Evolutionary conservation across 2,888 invertebrate genomes (phyloP).

Genomic region (Agrochola lychnidis): DNA sequence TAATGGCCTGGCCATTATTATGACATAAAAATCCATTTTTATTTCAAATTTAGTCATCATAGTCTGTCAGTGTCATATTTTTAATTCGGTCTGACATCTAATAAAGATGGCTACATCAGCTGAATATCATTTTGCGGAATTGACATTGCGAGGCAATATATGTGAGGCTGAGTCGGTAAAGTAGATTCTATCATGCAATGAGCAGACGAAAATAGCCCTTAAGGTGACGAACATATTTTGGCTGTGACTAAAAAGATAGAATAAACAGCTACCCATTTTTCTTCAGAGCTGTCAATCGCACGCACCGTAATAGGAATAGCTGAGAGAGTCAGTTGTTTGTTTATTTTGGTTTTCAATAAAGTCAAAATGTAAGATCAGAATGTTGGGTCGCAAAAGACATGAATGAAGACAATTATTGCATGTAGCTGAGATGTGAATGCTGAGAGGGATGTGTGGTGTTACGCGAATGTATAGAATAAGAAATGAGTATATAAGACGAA

Average conservation of each 20-base stretch:
- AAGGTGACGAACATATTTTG: not conserved
- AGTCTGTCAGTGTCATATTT: not conserved
- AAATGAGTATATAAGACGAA: too few species aligned
- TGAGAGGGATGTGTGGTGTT: too few species aligned
- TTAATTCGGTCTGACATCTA: not conserved
- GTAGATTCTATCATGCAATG: not conserved
- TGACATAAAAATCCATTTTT: not conserved
- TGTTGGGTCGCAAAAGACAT: too few species aligned
- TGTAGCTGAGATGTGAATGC: too few species aligned
- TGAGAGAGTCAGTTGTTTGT: not conserved
- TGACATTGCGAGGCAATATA: not conserved
- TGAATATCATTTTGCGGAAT: not conserved
- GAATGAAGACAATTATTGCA: too few species aligned
- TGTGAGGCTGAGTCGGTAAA: not conserved
- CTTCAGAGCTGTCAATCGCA: slow-evolving; percentile 28
- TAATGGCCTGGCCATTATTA: not conserved
- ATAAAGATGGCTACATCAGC: not conserved
- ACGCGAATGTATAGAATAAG: too few species aligned
- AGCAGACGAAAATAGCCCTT: not conserved
- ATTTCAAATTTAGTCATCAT: not conserved
- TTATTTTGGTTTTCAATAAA: too few species aligned
- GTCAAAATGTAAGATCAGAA: too few species aligned
- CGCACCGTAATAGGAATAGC: not conserved
- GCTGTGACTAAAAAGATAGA: not conserved
- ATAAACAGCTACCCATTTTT: slow-evolving; percentile 10